These are phyloP conservation scores for Amazona vittata DNA, from an alignment of 2,113 vertebrate genomes.

Conservation along the genomic window DNA sequence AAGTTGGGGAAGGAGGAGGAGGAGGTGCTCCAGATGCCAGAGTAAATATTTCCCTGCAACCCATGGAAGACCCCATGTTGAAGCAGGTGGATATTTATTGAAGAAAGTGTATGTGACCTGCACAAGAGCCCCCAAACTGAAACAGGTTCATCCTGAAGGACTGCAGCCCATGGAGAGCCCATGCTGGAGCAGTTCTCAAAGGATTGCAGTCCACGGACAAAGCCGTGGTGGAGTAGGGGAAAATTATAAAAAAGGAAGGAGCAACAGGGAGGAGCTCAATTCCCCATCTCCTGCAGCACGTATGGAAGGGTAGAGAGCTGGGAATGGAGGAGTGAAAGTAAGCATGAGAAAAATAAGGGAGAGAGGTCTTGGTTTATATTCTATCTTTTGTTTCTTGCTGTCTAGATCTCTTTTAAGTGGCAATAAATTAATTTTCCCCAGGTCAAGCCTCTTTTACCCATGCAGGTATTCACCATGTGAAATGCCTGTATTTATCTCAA, in stretches of 20 bases:
- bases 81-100: not conserved
- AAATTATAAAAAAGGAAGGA: not conserved
- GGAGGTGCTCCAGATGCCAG: not conserved
- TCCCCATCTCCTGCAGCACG: not conserved
- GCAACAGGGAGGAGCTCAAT: not conserved
- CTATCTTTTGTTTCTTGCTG: not conserved
- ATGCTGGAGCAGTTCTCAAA: not conserved
- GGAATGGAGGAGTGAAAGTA: not conserved
- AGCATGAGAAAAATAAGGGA: rapidly evolving
- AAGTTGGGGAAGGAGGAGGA: not conserved
- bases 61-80: rapidly evolving
- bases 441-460: not conserved
- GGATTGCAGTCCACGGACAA: not conserved
- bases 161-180: not conserved
- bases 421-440: not conserved
- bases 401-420: not conserved
- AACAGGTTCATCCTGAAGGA: not conserved
- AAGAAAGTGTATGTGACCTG: not conserved
- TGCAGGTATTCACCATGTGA: not conserved
- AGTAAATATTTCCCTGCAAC: not conserved
- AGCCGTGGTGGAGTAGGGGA: not conserved
- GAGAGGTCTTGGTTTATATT: not conserved
- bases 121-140: not conserved
- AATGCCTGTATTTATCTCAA: not conserved
- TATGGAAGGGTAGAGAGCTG: rapidly evolving